Base-by-base conservation (phyloP, 2,888 invertebrate species). In the Drosophila lacicola region DNA sequence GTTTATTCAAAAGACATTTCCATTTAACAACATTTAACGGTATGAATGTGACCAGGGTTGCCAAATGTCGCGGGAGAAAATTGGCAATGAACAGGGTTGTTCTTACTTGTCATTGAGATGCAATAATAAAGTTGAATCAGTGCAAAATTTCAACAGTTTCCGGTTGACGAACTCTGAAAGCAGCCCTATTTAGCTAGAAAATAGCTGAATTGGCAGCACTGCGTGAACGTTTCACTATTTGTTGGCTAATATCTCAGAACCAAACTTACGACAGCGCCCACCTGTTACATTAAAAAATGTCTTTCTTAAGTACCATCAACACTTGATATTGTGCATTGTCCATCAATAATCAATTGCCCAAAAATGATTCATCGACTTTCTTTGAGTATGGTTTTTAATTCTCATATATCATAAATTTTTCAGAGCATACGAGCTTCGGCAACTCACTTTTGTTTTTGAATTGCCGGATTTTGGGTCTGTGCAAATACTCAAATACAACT, bases 401-500 rank as follows among this genome's bases (percentile, higher is more conserved):
- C 34, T 19, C 13, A 8, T 9, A 9, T n/a, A 2, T 49, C 13
- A 13, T 19, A 9, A 2, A 10, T 5, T 11, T 29, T 17, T 9
- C 34, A 36, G 42, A 14, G 42, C 29, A 50, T 36, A 25, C 13
- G 29, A 14, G 14, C 19, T 66, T 25, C 41, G 34, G 10, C 11
- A 41, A 41, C 8, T 14, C 11, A 14, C 0, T 2, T 3, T 8
- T 36, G 33, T 25, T 45, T n/a, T 44, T 73, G 39, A 46, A 46
- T 57, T 57, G 74, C 44, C 47, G 53, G 34, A 57, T 21, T 51
- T 46, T 14, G 37, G 58, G 14, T 41, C 33, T 58, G 49, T 57
- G 70, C 55, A 82, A 57, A 74, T 53, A 60, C n/a, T 11, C 29
- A 50, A 17, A 57, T 39, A 36, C 44, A 44, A 21, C n/a, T 21